phyloP scores from a whole-genome alignment of 2,113 vertebrate species.

The Notothenia rossii region DNA sequence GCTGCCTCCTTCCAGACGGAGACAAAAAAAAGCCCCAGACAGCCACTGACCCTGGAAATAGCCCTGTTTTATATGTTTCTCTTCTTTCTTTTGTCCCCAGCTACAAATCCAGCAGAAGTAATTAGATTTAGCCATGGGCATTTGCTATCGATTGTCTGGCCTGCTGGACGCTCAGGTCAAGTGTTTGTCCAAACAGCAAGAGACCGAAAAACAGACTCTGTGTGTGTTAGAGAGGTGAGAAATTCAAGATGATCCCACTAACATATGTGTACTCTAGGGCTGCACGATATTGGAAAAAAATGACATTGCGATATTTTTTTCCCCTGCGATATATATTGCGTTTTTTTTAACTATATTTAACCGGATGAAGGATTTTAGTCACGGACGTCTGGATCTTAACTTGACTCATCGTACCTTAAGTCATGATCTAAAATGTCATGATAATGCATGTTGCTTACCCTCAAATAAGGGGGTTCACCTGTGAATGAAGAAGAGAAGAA shows the following conservation, averaged over 20 bases:
- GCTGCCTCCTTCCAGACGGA: slow-evolving; percentile 14
- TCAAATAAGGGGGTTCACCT: too few relatives aligned
- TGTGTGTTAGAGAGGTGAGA: not conserved
- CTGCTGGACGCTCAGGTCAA: slow-evolving; percentile 67
- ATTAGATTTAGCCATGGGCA: slow-evolving; percentile 76
- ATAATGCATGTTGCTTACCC: too few relatives aligned
- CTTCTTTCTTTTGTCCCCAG: slow-evolving; percentile 50
- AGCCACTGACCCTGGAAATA: slow-evolving; percentile 65
- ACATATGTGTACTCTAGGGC: slow-evolving; percentile 4
- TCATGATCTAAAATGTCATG: too few relatives aligned
- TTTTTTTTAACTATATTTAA: too few relatives aligned
- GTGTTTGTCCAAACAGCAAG: slow-evolving; percentile 71
- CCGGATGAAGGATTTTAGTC: too few relatives aligned
- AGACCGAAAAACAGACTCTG: slow-evolving; percentile 45
- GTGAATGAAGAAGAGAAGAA: too few relatives aligned
- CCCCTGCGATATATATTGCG: too few relatives aligned
- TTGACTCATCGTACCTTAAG: too few relatives aligned
- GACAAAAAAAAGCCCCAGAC: slow-evolving; percentile 38
- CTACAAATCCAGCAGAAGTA: slow-evolving; percentile 71
- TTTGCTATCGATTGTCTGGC: slow-evolving; percentile 75
- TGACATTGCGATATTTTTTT: too few relatives aligned
- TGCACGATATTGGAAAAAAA: too few relatives aligned
- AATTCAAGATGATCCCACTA: slow-evolving; percentile 26
- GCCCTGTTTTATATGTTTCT: slow-evolving; percentile 56
- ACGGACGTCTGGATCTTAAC: too few relatives aligned